Conservation (phyloP, 2,888 invertebrate genomes). For the Neoitamus cyanurus region DNA sequence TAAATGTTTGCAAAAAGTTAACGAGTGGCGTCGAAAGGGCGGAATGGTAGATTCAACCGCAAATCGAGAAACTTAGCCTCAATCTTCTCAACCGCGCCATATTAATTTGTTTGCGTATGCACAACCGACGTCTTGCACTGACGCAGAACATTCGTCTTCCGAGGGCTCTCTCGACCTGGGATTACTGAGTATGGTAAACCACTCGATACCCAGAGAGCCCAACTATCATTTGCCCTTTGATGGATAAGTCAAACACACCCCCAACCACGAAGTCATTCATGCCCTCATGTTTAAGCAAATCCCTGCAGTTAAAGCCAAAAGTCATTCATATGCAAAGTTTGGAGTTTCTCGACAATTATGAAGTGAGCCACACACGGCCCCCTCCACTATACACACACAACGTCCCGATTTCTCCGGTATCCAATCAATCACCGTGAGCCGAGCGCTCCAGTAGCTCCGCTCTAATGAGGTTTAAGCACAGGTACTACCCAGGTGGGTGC, state of each 20-base stretch:
- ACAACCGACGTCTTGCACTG: not conserved
- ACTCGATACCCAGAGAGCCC: not conserved
- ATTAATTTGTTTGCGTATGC: not conserved
- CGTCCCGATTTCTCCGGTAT: not conserved
- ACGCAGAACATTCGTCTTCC: not conserved
- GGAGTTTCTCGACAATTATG: not conserved
- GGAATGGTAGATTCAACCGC: not conserved
- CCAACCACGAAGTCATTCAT: not conserved
- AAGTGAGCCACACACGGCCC: conserved; percentile 9
- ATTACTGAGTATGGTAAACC: not conserved
- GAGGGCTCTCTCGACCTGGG: not conserved
- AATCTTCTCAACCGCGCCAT: not conserved
- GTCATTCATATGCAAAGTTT: conserved; percentile 19
- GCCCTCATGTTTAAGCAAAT: not conserved
- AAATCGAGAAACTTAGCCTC: not conserved
- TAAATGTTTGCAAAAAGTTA: not conserved
- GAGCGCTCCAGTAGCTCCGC: not conserved
- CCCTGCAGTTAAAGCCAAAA: not conserved
- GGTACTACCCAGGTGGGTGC: not conserved
- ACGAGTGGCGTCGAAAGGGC: not conserved
- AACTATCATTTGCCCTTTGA: conserved; percentile 10
- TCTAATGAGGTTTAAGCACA: not conserved
- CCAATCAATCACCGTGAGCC: not conserved
- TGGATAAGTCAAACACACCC: conserved; percentile 16
- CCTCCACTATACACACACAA: not conserved